Evolutionary conservation across 1,140 invertebrate genomes (phyloP).

Genomic region (Hestina assimilis): DNA sequence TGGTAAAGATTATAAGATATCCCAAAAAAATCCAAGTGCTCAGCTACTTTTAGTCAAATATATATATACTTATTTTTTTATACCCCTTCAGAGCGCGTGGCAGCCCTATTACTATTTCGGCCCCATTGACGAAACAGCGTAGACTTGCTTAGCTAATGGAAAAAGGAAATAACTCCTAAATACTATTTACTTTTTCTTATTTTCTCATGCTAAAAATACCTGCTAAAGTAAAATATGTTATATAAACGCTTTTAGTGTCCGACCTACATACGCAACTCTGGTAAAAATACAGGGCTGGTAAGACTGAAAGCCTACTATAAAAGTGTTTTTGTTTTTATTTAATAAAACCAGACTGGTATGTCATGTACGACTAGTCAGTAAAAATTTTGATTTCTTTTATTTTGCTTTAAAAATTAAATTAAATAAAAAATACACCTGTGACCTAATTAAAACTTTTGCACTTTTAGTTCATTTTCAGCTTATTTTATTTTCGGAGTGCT

Average conservation of each 20-base stretch:
- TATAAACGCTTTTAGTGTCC: slow-evolving; percentile 3
- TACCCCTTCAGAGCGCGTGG: background rate
- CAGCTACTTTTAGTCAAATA: too few relatives aligned
- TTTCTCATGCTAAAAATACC: slow-evolving; percentile 5
- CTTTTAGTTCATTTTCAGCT: too few relatives aligned
- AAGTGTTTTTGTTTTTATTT: too few relatives aligned
- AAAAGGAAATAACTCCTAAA: slow-evolving; percentile 14
- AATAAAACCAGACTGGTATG: too few relatives aligned
- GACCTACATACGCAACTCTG: background rate
- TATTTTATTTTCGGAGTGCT: too few relatives aligned
- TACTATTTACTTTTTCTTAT: slow-evolving; percentile 7
- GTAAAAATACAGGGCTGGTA: background rate
- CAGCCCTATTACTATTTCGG: slow-evolving; percentile 2
- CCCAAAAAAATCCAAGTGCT: too few relatives aligned
- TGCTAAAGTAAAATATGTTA: background rate
- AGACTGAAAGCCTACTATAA: background rate
- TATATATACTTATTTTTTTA: background rate
- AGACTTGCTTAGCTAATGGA: slow-evolving; percentile 13
- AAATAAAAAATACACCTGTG: too few relatives aligned
- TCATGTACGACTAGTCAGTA: too few relatives aligned
- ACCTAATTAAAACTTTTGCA: too few relatives aligned
- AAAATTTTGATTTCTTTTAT: background rate
- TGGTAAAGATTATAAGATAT: too few relatives aligned
- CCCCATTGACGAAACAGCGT: slow-evolving; percentile 11
- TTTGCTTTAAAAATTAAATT: too few relatives aligned